These are phyloP conservation scores for Phyllotis vaccarum DNA, from an alignment of 2,797 vertebrate genomes.

Conservation along the genomic window DNA sequence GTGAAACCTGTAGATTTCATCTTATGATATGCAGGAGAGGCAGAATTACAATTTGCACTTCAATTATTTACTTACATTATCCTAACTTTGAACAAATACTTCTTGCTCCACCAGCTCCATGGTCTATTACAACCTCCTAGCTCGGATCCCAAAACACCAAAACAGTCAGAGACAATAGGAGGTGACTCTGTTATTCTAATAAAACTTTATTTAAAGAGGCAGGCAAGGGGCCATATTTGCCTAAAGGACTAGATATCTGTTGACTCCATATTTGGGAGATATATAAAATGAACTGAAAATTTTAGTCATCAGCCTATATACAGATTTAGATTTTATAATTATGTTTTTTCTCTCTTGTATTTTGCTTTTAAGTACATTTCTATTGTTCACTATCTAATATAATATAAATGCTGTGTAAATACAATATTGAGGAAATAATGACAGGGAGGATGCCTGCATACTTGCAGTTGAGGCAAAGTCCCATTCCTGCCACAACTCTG, in stretches of 20 bases:
- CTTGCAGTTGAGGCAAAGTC: not conserved
- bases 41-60: not conserved
- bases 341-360: not conserved
- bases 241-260: not conserved
- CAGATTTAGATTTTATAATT: not conserved
- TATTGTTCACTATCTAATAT: too few relatives aligned
- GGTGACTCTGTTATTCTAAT: not conserved
- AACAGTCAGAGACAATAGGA: not conserved
- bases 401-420: not conserved
- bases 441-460: not conserved
- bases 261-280: not conserved
- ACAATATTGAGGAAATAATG: not conserved
- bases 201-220: slow-evolving; percentile 51
- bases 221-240: not conserved
- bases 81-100: not conserved
- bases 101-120: not conserved
- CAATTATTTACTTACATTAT: not conserved
- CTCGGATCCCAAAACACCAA: not conserved
- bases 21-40: not conserved
- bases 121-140: not conserved
- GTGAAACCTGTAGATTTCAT: not conserved
- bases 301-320: not conserved
- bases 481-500: too few relatives aligned
- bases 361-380: not conserved
- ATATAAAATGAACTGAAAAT: slow-evolving; percentile 54